Base-by-base conservation (phyloP, 2,888 invertebrate genomes). In the Clitarchus hookeri region DNA sequence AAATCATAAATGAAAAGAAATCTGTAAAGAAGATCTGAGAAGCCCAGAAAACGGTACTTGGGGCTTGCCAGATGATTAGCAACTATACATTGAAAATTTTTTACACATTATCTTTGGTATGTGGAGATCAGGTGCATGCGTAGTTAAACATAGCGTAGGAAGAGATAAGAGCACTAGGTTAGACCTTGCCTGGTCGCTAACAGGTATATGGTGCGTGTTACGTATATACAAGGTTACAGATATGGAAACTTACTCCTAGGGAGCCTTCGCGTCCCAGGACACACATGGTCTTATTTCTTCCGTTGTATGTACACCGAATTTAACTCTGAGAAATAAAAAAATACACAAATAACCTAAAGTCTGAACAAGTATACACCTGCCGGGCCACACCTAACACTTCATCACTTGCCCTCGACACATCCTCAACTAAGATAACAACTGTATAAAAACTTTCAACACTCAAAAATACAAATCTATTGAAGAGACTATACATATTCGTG, bases 401-500 rank as follows among this genome's bases (percentile, higher is more conserved):
- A 79, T 86, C 83, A 84, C 84, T 82, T 85, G 78, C 84, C 87
- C 86, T 85, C 86, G 84, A 86, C 87, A 86, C 80, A 86, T 87
- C 88, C 87, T 87, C 87, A 88, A 88, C 88, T 88, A 87, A 88
- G 88, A 87, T 88, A 88, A 88, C 88, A 88, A 88, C 88, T 88
- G 88, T 88, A 88, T 88, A 88, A 88, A 88, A 88, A 88, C 88
- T 87, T 88, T 88, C 88, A 88, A 88, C 88, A 88, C 88, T 88
- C 88, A 88, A 88, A 88, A 88, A 88, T 88, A 88, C 88, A 88
- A 88, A 88, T 88, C 88, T 88, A 88, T 88, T 86, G 88, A 87
- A 88, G 65, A 65, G 65, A 65, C 65, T 65, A 65, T 65, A 65
- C 65, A 65, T 65, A 87, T 88, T 88, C 88, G 88, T 88, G 88